These are phyloP conservation scores for cattle (Bos taurus) DNA, from an alignment of 2,113 vertebrate species.

Conservation along the genomic window ARS-UCD2.0 NC_037357.1:104736001-104736500, in stretches of 20 bases:
- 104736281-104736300: background rate
- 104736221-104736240: background rate
- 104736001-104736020: background rate
- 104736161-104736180: background rate
- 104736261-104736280: background rate
- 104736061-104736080: background rate
- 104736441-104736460: background rate
- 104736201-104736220: background rate
- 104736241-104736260: background rate
- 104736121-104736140: background rate
- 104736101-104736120: background rate
- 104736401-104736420: background rate
- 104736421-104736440: background rate
- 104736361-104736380: background rate
- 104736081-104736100: background rate
- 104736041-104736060: background rate
- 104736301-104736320: background rate
- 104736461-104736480: background rate
- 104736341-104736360: background rate
- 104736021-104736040: background rate
- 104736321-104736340: conserved; percentile 1
- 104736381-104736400: background rate
- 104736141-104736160: background rate
- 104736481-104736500: background rate
- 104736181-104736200: background rate